Percentiles rank a stretch among this genome's conserved stretches.
phyloP scores from a whole-genome alignment of 2,888 invertebrate genomes.

The Polymixis lichenea region DNA sequence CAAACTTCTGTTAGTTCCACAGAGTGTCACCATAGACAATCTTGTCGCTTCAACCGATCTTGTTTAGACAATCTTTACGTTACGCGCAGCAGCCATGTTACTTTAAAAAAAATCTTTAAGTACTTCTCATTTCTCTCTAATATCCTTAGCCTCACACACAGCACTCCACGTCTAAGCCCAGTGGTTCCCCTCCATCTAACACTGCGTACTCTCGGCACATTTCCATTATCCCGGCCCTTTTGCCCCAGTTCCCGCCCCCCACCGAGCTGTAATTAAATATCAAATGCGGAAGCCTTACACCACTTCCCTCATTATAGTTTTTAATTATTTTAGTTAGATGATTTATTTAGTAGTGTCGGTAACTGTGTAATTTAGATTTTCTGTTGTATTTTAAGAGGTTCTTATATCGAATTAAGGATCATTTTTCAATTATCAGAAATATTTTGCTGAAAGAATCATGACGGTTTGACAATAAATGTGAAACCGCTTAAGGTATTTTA shows the following conservation, averaged over 20 bases:
- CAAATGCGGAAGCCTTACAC: conserved; percentile 56
- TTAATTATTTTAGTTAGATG: conserved; percentile 56
- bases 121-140: background rate
- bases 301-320: conserved; percentile 61
- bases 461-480: background rate
- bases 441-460: too few relatives aligned
- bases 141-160: conserved; percentile 6
- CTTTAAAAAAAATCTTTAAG: background rate
- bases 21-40: too few relatives aligned
- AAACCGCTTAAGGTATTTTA: background rate
- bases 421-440: background rate
- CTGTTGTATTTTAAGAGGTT: background rate
- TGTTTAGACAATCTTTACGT: background rate
- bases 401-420: background rate
- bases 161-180: background rate
- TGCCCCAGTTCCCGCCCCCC: conserved; percentile 29
- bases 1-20: background rate
- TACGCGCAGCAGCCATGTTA: background rate
- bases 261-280: conserved; percentile 63
- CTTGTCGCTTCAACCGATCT: background rate
- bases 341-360: conserved; percentile 4
- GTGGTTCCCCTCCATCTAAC: conserved; percentile 20
- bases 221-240: conserved; percentile 57
- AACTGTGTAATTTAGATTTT: background rate
- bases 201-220: conserved; percentile 35